Evolutionary conservation across 2,888 invertebrate species (phyloP), one percentile per base, ranked within the genome.

Genomic region (Brachypalpus laphriformis): DNA sequence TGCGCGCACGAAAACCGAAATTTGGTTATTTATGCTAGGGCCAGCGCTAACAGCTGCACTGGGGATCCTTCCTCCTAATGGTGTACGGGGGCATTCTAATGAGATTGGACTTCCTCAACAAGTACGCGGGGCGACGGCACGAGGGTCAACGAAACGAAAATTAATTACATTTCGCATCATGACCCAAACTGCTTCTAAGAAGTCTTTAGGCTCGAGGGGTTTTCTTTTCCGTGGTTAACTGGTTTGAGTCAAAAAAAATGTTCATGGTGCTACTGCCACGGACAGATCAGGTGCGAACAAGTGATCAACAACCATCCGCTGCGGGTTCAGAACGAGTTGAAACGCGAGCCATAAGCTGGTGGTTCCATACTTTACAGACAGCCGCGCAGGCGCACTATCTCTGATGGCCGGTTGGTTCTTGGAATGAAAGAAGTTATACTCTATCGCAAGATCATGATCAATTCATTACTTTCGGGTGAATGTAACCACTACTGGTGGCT

Each of bases 261-360:
- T 59, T 42, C 28, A 45, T 31, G 22, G 14, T 34, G 78, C 78
- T 74, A 74, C 82, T 34, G 76, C 34, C 71, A 61, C 72, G 78
- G 72, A 68, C 66, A 78, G 78, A 83, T 78, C 82, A 83, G 82
- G 82, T 83, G 82, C 78, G 82, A 83, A 83, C 78, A 83, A 83
- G 78, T 68, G 82, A 78, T 57, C 77, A 51, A 71, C 65, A 42
- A 25, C 34, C 59, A 31, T 49, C 37, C 54, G 59, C 59, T 14
- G 65, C 51, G 49, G n/a, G n/a, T n/a, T n/a, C n/a, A n/a, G n/a
- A n/a, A n/a, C 77, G 78, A 45, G 66, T 65, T 28, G 70, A n/a
- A 68, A 49, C 51, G 37, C 37, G 25, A 54, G 40, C 42, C 51
- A 11, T 20, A 16, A 11, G 34, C 20, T 37, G 31, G 20, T 22